Evolutionary conservation across 2,113 vertebrate genomes (phyloP).

Genomic region (Pipra filicauda): DNA sequence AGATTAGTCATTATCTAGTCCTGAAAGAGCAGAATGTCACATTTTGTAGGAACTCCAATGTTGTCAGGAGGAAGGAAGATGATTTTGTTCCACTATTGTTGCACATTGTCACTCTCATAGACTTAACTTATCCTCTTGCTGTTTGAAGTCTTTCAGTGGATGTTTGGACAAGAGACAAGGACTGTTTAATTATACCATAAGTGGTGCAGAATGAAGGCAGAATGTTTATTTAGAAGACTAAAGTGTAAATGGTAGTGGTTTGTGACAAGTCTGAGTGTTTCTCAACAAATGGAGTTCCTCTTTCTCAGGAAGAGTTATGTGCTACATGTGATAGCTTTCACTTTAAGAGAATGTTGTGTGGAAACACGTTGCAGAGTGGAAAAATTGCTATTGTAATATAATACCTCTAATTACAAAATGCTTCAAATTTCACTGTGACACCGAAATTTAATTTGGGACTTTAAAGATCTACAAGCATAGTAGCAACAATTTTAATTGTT

Average conservation of each 20-base stretch:
- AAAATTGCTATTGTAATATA: background rate
- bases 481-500: background rate
- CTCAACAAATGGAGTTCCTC: background rate
- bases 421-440: background rate
- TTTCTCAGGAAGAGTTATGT: background rate
- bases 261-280: conserved; percentile 8
- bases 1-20: background rate
- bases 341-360: background rate
- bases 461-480: background rate
- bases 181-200: background rate
- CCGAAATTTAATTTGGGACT: background rate
- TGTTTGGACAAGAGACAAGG: conserved; percentile 43
- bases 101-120: background rate
- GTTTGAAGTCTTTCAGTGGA: background rate
- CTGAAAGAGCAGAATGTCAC: background rate
- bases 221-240: conserved; percentile 20
- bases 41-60: background rate
- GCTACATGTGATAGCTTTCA: background rate
- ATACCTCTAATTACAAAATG: background rate
- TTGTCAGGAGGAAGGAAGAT: background rate
- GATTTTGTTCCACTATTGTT: background rate
- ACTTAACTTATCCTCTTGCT: background rate
- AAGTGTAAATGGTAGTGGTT: background rate
- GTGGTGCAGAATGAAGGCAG: conserved; percentile 1
- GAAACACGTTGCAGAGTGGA: background rate